A percentile compares a stretch with the other conserved stretches of the same genome.
phyloP scores from a whole-genome alignment of 2,113 vertebrate genomes.

The Marmota flaviventris region DNA sequence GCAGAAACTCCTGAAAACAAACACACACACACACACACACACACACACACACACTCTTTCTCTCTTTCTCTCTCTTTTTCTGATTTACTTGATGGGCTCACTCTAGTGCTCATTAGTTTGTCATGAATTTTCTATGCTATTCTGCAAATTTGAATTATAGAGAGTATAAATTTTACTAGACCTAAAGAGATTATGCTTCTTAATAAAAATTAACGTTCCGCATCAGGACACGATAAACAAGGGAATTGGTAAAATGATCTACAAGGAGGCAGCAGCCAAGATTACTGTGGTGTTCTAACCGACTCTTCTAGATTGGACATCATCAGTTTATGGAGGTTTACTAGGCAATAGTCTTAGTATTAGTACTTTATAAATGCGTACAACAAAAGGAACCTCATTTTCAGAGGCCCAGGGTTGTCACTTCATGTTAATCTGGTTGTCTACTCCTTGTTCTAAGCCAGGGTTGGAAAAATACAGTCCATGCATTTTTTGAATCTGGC shows the following conservation, averaged over 20 bases:
- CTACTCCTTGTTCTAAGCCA: neutral
- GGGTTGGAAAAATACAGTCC: neutral
- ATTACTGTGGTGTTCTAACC: neutral
- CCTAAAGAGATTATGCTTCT: conserved; percentile 43
- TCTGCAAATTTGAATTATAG: conserved; percentile 28
- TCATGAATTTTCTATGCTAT: neutral
- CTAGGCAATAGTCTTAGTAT: conserved; percentile 4
- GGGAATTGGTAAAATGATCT: conserved; percentile 38
- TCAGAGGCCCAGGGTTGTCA: neutral
- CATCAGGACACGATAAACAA: neutral
- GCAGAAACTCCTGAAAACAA: neutral
- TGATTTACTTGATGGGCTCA: neutral
- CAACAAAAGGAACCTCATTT: conserved; percentile 22
- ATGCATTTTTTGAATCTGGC: neutral
- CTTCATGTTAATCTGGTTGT: neutral
- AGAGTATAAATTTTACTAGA: conserved; percentile 35
- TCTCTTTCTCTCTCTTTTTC: neutral
- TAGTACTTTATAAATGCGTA: conserved; percentile 38
- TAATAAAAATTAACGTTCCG: conserved; percentile 26
- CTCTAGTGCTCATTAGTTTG: neutral
- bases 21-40: rapidly evolving
- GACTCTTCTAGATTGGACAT: neutral
- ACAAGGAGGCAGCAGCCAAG: neutral
- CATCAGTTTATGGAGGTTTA: conserved; percentile 30
- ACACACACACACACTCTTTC: neutral